phyloP scores from a whole-genome alignment of 2,797 vertebrate genomes.

The Poecilia wingei region DNA sequence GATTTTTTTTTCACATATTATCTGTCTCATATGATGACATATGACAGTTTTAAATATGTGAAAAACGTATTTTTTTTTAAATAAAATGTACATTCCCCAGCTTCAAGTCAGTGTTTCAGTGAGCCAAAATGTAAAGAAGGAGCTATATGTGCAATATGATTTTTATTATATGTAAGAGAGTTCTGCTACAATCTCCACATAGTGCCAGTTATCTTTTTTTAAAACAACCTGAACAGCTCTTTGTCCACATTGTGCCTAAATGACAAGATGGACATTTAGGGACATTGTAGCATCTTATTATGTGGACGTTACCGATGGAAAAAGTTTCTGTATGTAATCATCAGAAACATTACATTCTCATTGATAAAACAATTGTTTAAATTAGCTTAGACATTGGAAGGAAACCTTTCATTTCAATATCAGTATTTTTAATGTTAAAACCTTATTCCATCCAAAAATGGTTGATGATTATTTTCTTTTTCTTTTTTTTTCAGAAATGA shows the following conservation, averaged over 20 bases:
- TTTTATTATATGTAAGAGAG: not conserved
- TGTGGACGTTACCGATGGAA: not conserved
- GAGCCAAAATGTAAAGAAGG: not conserved
- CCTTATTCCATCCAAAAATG: not conserved
- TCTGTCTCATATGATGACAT: no score
- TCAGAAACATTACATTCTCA: not conserved
- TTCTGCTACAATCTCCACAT: not conserved
- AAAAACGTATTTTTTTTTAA: no score
- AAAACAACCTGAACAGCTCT: not conserved
- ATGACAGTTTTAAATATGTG: no score
- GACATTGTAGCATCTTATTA: not conserved
- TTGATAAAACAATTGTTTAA: not conserved
- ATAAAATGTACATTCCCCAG: no score
- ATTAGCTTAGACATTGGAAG: no score
- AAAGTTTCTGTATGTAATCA: not conserved
- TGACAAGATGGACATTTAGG: not conserved
- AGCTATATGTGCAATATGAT: slow-evolving; percentile 1
- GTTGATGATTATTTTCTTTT: not conserved
- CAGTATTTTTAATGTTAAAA: not conserved
- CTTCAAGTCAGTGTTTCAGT: not conserved
- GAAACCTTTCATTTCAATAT: not conserved
- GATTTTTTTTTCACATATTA: no score
- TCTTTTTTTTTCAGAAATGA: not conserved
- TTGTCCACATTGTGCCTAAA: not conserved
- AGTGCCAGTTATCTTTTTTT: not conserved